Evolutionary conservation across 2,888 invertebrate species (phyloP), one percentile per base, ranked within the genome.

Genomic region (Malacosoma neustria): DNA sequence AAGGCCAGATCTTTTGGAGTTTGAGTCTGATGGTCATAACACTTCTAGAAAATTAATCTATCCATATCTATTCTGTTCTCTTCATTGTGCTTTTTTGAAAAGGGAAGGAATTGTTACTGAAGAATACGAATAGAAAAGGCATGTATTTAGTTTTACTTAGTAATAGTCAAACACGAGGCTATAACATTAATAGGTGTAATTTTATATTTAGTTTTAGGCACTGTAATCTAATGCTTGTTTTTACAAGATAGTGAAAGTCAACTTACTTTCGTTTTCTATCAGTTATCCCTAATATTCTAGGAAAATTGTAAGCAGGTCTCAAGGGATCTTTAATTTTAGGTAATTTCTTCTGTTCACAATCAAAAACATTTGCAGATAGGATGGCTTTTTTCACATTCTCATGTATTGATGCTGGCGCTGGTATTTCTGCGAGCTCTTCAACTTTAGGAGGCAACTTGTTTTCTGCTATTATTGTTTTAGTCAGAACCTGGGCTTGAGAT

Each of bases 401-500:
- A 67, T 91, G 88, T 38, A 89, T 61, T 43, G 71, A 55, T 37
- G 76, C 73, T 0, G 88, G 81, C 1, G 89, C 74, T 45, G 89
- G 75, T 35, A 88, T 57, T 29, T 71, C 61, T 7, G 87, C 74
- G 3, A 81, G 57, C 38, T 88, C 86, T 57, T 89, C 81, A 37
- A 92, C 75, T 45, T 73, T 80, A 5, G 87, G 74, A 0, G 93
- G 93, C 35, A 94, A 75, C 40, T 75, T 87, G 31, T 89, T 73
- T 46, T 90, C 74, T 40, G 90, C 70, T 61, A 89, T 82, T 3
- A 94, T 72, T 1, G 94, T 90, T 61, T 96, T 96, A 2, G 94
- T 93, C 4, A 97, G 73, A n/a, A 92, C 76, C 74, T 93, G 91
- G 0, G 94, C 94, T 79, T 97, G 96, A 1, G 87, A 67, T 36